Evolutionary conservation across 2,888 invertebrate genomes (phyloP).

Genomic region (Nebria salina): DNA sequence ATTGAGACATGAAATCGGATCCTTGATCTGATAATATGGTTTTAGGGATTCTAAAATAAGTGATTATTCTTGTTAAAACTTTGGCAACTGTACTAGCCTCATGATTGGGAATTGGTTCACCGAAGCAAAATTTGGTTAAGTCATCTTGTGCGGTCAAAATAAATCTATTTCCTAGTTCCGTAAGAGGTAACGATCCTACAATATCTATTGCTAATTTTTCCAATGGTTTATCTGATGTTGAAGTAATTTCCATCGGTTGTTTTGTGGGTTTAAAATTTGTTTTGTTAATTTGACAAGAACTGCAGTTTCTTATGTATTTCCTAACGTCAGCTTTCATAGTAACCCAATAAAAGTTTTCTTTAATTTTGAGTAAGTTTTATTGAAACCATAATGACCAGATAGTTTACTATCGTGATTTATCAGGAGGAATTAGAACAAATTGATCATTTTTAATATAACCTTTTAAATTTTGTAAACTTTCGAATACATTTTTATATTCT

Average conservation of each 20-base stretch:
- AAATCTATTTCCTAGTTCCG: slow-evolving; percentile 51
- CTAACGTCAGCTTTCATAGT: slow-evolving; percentile 50
- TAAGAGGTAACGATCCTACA: slow-evolving; percentile 52
- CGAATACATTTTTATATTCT: too few relatives aligned
- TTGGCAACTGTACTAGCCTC: slow-evolving; percentile 54
- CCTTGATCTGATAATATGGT: slow-evolving; percentile 54
- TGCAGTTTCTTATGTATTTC: slow-evolving; percentile 50
- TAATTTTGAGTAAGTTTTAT: slow-evolving; percentile 48
- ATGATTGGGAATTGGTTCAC: slow-evolving; percentile 53
- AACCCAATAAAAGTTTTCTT: slow-evolving; percentile 49
- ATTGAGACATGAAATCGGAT: slow-evolving; percentile 51
- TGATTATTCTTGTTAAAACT: slow-evolving; percentile 50
- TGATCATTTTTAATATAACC: too few relatives aligned
- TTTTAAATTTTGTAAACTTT: too few relatives aligned
- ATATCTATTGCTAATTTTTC: slow-evolving; percentile 52
- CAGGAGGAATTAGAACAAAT: too few relatives aligned
- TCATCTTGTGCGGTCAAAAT: slow-evolving; percentile 54
- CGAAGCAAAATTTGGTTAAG: slow-evolving; percentile 54
- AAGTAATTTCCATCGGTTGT: slow-evolving; percentile 52
- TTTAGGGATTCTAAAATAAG: slow-evolving; percentile 53
- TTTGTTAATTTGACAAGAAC: slow-evolving; percentile 52
- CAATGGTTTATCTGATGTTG: slow-evolving; percentile 49
- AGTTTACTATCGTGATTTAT: slow-evolving; percentile 31
- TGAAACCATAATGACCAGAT: slow-evolving; percentile 48
- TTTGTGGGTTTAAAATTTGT: slow-evolving; percentile 47